Evolutionary conservation across 2,888 invertebrate genomes (phyloP), one percentile per base, ranked within the genome.

Genomic region (Tetragonisca angustula): DNA sequence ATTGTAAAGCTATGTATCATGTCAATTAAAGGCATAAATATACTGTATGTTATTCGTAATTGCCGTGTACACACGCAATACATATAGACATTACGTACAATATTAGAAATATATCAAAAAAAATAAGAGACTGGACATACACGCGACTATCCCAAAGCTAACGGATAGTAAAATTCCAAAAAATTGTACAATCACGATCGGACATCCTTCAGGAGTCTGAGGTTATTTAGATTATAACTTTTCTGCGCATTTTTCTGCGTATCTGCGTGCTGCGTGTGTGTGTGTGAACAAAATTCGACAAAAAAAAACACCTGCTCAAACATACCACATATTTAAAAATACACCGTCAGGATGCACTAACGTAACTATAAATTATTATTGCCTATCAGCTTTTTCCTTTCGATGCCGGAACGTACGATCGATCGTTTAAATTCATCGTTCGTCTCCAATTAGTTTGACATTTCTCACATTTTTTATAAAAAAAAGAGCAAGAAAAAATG

Each of bases 1-100:
- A 81, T 81, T 69, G 83, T 82, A 67, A 87, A 87, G 84, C 87
- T 88, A 85, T 87, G 83, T 81, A 88, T 89, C 89, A 87, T 84
- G 89, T 89, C 89, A 89, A 89, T 89, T 89, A 89, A 86, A 85
- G 82, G 75, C 88, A 88, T 85, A 87, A 78, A 84, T 77, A 81
- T 84, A 75, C 71, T 61, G 68, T 77, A 79, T 54, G 77, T 85
- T 74, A 83, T 74, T 80, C 56, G 62, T 79, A 79, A 86, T 84
- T 77, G 62, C 74, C 76, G 79, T 61, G 72, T 79, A 75, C 72
- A 71, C 76, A 65, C 79, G 77, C 76, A 77, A 76, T 84, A 77
- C 71, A 74, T 84, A 68, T 80, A 78, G 69, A 74, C 62, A 76
- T 61, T 76, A 73, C 62, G 52, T 78, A 56, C 79, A 79, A 64